Evolutionary conservation across 1,140 invertebrate species (phyloP).

Genomic region (Oedothorax gibbosus): DNA sequence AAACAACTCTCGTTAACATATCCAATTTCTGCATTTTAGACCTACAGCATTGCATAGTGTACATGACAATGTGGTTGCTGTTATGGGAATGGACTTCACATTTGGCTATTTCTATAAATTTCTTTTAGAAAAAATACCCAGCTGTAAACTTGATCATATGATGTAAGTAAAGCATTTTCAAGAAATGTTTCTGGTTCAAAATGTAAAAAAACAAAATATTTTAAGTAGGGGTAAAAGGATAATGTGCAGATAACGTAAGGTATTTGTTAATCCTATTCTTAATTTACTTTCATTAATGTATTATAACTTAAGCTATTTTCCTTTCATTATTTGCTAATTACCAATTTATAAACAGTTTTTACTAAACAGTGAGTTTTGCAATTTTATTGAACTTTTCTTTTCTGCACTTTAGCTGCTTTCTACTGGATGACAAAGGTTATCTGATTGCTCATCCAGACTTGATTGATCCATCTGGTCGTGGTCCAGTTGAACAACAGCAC

Average conservation of each 20-base stretch:
- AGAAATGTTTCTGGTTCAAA: not conserved
- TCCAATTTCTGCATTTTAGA: slow-evolving; percentile 37
- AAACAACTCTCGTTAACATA: not conserved
- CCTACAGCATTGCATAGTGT: slow-evolving; percentile 72
- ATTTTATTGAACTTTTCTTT: not conserved
- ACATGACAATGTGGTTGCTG: slow-evolving; percentile 72
- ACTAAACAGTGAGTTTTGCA: not conserved
- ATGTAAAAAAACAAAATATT: not conserved
- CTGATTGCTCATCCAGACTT: slow-evolving; percentile 87
- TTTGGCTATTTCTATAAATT: slow-evolving; percentile 83
- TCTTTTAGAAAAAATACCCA: slow-evolving; percentile 67
- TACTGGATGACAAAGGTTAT: slow-evolving; percentile 92
- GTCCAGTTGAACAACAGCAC: slow-evolving; percentile 80
- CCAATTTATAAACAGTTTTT: too few species aligned
- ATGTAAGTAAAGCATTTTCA: slow-evolving; percentile 64
- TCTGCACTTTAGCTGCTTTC: slow-evolving; percentile 76
- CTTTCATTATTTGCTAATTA: too few species aligned
- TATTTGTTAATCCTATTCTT: not conserved
- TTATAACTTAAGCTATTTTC: too few species aligned
- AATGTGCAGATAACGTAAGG: not conserved
- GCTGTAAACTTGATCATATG: slow-evolving; percentile 67
- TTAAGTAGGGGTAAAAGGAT: not conserved
- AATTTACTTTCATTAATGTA: not conserved
- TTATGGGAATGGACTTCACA: slow-evolving; percentile 86
- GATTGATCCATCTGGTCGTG: slow-evolving; percentile 75